phyloP scores from a whole-genome alignment of 2,888 invertebrate species.

The Heliconius ethilla region DNA sequence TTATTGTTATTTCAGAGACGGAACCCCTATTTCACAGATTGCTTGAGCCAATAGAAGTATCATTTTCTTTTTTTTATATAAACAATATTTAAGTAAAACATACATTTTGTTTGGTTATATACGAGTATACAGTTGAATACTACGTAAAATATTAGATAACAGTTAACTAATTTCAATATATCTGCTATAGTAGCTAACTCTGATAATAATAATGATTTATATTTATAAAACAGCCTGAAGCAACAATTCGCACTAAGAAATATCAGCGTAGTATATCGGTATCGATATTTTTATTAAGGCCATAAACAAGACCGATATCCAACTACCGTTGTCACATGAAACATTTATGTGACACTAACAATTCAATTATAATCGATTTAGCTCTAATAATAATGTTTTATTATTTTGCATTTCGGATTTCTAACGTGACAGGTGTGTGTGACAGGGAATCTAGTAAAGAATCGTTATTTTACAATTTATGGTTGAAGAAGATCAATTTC shows the following conservation, averaged over 20 bases:
- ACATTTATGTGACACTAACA: conserved; percentile 66
- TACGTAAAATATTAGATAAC: conserved; percentile 3
- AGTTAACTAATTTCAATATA: background rate
- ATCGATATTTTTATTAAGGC: conserved; percentile 65
- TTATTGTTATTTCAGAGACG: conserved; percentile 54
- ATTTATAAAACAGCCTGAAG: conserved; percentile 38
- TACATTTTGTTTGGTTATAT: conserved; percentile 31
- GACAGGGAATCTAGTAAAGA: background rate
- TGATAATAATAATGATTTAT: conserved; percentile 10
- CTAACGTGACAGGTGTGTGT: background rate
- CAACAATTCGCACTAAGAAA: conserved; percentile 51
- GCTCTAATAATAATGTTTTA: background rate
- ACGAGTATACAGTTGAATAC: background rate
- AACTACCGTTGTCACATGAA: conserved; percentile 69
- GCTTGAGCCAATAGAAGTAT: conserved; percentile 53
- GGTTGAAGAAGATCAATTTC: background rate
- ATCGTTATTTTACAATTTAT: background rate
- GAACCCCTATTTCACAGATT: conserved; percentile 51
- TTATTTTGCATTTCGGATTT: background rate
- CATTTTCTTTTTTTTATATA: conserved; percentile 44
- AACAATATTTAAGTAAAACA: conserved; percentile 45
- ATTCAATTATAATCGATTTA: conserved; percentile 62
- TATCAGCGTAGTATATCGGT: conserved; percentile 56
- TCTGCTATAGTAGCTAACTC: background rate
- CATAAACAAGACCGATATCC: conserved; percentile 65